Conservation (phyloP, 2,888 invertebrate species). For the Petrolisthes cinctipes region DNA sequence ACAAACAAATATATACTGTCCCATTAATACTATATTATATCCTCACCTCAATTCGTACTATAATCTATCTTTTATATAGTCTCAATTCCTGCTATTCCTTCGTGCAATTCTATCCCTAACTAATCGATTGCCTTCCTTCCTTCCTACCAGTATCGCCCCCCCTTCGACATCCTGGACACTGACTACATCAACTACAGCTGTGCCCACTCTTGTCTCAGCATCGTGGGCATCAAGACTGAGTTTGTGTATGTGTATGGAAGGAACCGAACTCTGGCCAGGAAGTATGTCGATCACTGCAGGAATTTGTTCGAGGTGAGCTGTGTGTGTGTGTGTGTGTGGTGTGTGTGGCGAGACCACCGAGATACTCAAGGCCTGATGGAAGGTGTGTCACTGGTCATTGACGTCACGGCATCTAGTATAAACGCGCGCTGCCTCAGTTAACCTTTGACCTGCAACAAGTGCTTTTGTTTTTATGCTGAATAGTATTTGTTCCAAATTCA, state of each 20-base stretch:
- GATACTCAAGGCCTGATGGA: no score
- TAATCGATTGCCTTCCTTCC: background rate
- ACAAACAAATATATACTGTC: no score
- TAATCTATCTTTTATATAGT: background rate
- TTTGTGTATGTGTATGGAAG: conserved; percentile 35
- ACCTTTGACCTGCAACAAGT: no score
- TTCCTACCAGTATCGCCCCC: conserved; percentile 20
- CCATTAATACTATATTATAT: no score
- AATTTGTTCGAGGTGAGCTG: conserved; percentile 26
- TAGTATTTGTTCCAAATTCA: no score
- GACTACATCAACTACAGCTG: conserved; percentile 37
- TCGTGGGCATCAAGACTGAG: conserved; percentile 38
- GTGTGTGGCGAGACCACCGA: no score
- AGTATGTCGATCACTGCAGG: conserved; percentile 15
- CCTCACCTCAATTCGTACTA: no score
- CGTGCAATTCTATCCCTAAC: background rate
- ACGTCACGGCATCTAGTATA: no score
- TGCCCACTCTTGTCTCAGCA: conserved; percentile 29
- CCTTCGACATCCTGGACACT: conserved; percentile 40
- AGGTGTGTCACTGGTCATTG: no score
- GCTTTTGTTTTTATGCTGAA: no score
- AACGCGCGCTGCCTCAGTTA: no score
- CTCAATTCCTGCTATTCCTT: background rate
- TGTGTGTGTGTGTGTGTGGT: background rate
- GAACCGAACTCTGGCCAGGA: conserved; percentile 16